Base-by-base conservation (phyloP, 1,140 invertebrate genomes). In the Armadillidium nasatum region DNA sequence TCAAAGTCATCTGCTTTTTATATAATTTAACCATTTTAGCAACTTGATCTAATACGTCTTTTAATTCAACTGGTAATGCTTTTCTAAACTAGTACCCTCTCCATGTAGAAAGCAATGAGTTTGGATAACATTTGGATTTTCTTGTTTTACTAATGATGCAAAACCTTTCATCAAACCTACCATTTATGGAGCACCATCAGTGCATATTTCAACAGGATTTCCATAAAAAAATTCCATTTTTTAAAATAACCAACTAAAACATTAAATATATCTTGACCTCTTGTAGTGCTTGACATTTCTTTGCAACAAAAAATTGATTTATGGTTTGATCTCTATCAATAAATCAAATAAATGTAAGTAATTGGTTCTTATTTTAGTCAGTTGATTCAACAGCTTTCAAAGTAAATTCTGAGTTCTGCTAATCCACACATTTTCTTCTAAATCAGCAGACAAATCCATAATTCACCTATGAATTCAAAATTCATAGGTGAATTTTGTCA, bases 61-160 rank as follows among this genome's bases (percentile, higher is more conserved):
- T 45, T 43, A 76, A 60, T 72, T 76, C 45, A 71, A 1, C 66
- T 46, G 0, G 43, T 22, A 72, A 21, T 71, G 71, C 44, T 46
- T 72, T n/a, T 76, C 33, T 33, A 21, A 19, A 76, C 44, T 21
- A 76, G 44, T 44, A n/a, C 10, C 75, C 50, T 76, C 70, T 72
- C 75, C 19, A 72, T 76, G 75, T 21, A 76, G 50, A 72, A 76
- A 76, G 50, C 69, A 72, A 43, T 76, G 71, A 44, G 67, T 45
- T 44, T n/a, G 50, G 11, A 21, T 72, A 46, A 71, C 50, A 43
- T 43, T 10, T 15, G 15, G 13, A 46, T n/a, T n/a, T n/a, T n/a
- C n/a, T 15, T 22, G 21, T 72, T 54, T 44, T 72, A 72, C 33
- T 7, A 54, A 46, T 72, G 75, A 33, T 19, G 33, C 33, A 33